phyloP scores from a whole-genome alignment of 2,797 vertebrate species.

The Micrastur ruficollis region DNA sequence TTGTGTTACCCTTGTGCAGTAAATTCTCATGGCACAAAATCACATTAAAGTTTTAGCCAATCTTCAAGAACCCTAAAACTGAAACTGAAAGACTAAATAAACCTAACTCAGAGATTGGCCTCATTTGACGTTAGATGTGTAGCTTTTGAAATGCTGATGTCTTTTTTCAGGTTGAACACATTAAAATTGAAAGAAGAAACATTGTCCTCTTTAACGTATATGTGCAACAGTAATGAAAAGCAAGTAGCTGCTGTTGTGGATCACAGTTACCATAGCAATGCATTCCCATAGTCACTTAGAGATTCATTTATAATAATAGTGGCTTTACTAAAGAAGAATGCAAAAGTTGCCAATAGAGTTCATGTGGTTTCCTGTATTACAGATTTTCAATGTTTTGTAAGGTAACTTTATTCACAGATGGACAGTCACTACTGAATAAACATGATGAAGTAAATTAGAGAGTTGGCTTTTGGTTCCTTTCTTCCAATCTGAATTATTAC shows the following conservation, averaged over 20 bases:
- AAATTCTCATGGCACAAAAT: neutral
- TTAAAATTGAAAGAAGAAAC: neutral
- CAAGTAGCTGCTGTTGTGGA: conserved; percentile 39
- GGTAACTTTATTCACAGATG: neutral
- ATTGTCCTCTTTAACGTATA: conserved; percentile 11
- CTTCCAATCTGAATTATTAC: neutral
- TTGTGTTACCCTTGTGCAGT: neutral
- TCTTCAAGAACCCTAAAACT: neutral
- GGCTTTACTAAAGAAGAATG: conserved; percentile 17
- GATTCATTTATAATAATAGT: conserved; percentile 26
- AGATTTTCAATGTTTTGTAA: neutral
- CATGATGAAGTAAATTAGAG: neutral
- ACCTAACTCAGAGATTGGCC: neutral
- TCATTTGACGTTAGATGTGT: neutral
- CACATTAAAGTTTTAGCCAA: neutral
- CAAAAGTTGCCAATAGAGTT: neutral
- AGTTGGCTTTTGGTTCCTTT: neutral
- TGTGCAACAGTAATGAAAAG: neutral
- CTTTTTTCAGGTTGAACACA: neutral
- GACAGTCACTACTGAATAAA: neutral
- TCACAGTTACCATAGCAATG: conserved; percentile 67
- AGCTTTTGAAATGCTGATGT: neutral
- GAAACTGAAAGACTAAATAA: neutral
- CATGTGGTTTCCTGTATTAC: neutral
- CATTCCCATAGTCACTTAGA: conserved; percentile 25